Evolutionary conservation across 1,140 invertebrate species (phyloP), one percentile per base, ranked within the genome.

Genomic region (Coboldia fuscipes): DNA sequence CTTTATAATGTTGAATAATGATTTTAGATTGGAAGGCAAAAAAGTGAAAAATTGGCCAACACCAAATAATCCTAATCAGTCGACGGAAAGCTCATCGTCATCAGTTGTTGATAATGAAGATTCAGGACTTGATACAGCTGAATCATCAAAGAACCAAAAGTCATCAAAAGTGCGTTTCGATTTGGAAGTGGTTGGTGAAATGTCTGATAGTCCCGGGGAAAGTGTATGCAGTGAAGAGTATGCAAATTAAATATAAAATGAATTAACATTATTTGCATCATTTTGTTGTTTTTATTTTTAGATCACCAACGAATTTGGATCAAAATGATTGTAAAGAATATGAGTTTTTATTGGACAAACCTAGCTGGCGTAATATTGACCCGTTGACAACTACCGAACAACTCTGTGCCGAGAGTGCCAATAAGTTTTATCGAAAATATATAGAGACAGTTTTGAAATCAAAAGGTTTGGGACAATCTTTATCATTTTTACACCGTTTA

Each of bases 401-500:
- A n/a, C n/a, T n/a, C n/a, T n/a, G n/a, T n/a, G n/a, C n/a, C n/a
- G n/a, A n/a, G n/a, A n/a, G n/a, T n/a, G n/a, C 27, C n/a, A 29
- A 9, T n/a, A n/a, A 9, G 12, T 20, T 32, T 18, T 34, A 37
- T 28, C 38, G 79, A 37, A 72, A 76, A 41, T 89, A 82, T 48
- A 84, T 89, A 35, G 75, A 85, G 50, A 79, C 84, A 54, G 72
- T 81, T 30, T 56, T 92, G 14, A 86, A 86, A 54, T 83, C 77
- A 12, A 73, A 76, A 42, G 81, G 84, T 1, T 58, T 90, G 29
- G 68, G 73, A 21, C 83, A 84, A 48, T 75, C 75, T 40, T 49
- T 82, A 40, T 62, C 66, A 39, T 82, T 81, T 48, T 56, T 83
- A 19, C 72, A 80, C 45, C 66, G 70, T 47, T 50, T 82, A 39